Evolutionary conservation across 2,888 invertebrate genomes (phyloP).

Genomic region (Bembecia ichneumoniformis): DNA sequence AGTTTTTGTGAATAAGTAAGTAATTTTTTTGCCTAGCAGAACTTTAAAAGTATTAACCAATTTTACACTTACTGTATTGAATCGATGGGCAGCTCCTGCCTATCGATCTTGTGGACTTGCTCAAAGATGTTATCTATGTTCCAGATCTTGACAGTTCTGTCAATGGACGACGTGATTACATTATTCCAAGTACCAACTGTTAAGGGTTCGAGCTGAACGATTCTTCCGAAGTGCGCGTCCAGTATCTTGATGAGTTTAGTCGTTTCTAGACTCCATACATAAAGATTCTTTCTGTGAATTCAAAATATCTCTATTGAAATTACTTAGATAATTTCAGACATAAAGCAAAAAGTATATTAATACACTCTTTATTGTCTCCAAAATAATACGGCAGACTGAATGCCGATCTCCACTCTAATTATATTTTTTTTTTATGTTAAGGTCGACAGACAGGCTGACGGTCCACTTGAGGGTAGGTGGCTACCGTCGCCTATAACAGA

Average conservation of each 20-base stretch:
- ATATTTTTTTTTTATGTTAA: too few relatives aligned
- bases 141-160: conserved; percentile 98
- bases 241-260: conserved; percentile 89
- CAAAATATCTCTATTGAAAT: too few relatives aligned
- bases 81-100: conserved; percentile 96
- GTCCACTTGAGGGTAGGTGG: too few relatives aligned
- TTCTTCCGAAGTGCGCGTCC: conserved; percentile 97
- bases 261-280: conserved; percentile 91
- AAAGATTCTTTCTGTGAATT: conserved; percentile 84
- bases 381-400: too few relatives aligned
- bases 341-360: too few relatives aligned
- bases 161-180: conserved; percentile 96
- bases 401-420: too few relatives aligned
- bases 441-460: too few relatives aligned
- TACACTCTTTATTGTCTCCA: too few relatives aligned
- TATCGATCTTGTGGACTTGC: conserved; percentile 94
- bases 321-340: too few relatives aligned
- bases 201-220: conserved; percentile 90
- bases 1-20: too few relatives aligned
- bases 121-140: conserved; percentile 99
- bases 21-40: too few relatives aligned
- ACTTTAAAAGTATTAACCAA: neutral
- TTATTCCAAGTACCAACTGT: conserved; percentile 93
- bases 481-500: too few relatives aligned
- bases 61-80: conserved; percentile 78